phyloP scores from a whole-genome alignment of 2,888 invertebrate species.

The Hermaeophaga mercurialis region DNA sequence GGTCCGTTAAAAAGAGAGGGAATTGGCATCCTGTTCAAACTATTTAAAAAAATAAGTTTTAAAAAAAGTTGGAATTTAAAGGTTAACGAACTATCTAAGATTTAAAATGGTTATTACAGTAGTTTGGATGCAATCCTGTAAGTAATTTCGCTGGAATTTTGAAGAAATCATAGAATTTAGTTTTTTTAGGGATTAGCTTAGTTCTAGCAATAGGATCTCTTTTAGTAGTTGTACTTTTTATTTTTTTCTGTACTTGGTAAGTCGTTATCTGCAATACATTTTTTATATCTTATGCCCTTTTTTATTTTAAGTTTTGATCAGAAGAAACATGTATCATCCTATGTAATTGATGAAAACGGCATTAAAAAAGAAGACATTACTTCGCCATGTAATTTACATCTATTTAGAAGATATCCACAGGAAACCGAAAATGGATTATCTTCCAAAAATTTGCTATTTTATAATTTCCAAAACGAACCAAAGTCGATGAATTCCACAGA shows the following conservation, averaged over 20 bases:
- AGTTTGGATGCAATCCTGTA: conserved; percentile 27
- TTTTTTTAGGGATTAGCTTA: conserved; percentile 28
- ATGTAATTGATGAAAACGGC: conserved; percentile 23
- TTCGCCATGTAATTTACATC: conserved; percentile 23
- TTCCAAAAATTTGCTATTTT: conserved; percentile 30
- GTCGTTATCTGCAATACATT: conserved; percentile 2
- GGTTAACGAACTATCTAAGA: conserved; percentile 61
- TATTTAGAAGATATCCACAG: conserved; percentile 20
- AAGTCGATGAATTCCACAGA: conserved; percentile 23
- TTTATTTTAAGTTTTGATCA: conserved; percentile 15
- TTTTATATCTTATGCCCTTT: too few relatives aligned
- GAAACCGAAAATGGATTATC: conserved; percentile 24
- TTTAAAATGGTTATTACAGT: conserved; percentile 44
- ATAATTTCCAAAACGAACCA: conserved; percentile 1
- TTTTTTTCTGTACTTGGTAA: conserved; percentile 31
- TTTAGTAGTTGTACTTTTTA: conserved; percentile 21
- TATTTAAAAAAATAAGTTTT: not conserved
- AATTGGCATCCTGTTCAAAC: not conserved
- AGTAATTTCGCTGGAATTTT: conserved; percentile 6
- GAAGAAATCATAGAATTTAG: not conserved
- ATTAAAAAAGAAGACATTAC: conserved; percentile 9
- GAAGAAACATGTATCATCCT: conserved; percentile 18
- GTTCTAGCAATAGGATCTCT: conserved; percentile 17
- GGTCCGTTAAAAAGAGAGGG: not conserved
- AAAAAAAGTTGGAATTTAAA: not conserved